Conservation (phyloP, 35 echinoderm and acorn worm genomes). For the Anneissia japonica region DNA sequence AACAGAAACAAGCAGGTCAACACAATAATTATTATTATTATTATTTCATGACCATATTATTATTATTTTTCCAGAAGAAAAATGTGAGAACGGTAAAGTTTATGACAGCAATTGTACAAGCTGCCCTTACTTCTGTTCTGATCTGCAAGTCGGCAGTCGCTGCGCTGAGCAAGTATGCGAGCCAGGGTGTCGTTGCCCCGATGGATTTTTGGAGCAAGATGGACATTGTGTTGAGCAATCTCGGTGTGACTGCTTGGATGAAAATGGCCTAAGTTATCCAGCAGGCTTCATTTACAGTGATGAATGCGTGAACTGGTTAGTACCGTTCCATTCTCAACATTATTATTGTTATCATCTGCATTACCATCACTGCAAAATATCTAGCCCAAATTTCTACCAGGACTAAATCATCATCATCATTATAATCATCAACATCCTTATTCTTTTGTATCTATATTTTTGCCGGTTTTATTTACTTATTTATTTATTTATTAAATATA, state of each 20-base stretch:
- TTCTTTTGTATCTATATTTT: neutral
- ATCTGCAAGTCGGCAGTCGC: constrained; percentile 47
- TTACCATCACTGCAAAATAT: no score
- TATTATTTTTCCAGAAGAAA: constrained; percentile 18
- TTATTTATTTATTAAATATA: no score
- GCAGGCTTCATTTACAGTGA: constrained; percentile 20
- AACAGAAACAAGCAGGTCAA: no score
- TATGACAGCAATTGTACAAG: constrained; percentile 52
- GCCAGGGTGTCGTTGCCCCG: constrained; percentile 65
- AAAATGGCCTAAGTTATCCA: constrained; percentile 27
- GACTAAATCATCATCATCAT: no score
- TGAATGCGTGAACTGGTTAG: constrained; percentile 71
- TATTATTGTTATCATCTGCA: no score
- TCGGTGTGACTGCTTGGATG: constrained; percentile 57
- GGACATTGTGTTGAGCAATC: constrained; percentile 33
- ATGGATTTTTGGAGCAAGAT: constrained; percentile 53
- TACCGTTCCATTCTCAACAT: no score
- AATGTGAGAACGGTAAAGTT: constrained; percentile 47
- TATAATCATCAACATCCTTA: neutral
- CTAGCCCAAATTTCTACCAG: no score
- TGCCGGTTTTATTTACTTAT: no score
- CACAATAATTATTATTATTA: no score
- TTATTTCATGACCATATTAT: no score
- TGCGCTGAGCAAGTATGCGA: constrained; percentile 50
- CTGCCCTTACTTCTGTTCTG: constrained; percentile 70